Conservation (phyloP, 2,113 vertebrate species). For the Gnathonemus longibarbis region DNA sequence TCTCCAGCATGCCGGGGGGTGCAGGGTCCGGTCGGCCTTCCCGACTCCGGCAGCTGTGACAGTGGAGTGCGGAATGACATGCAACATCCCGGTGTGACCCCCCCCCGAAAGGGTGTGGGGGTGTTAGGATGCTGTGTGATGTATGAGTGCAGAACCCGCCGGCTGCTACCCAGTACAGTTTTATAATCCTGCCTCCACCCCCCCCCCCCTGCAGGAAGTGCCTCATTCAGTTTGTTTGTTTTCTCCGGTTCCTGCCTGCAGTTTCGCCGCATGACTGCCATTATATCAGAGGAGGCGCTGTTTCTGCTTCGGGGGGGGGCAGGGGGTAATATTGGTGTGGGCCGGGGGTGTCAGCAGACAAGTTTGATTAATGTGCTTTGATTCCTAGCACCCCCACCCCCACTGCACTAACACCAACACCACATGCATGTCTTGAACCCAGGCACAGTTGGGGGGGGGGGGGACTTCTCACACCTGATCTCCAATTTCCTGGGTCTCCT, state of each 20-base stretch:
- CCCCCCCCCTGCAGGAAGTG: not conserved
- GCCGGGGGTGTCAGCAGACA: not conserved
- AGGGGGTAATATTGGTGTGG: not conserved
- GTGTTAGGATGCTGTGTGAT: not conserved
- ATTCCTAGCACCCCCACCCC: not conserved
- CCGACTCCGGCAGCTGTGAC: not conserved
- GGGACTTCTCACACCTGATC: conserved; percentile 18
- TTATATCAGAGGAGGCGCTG: not conserved
- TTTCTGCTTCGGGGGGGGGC: not conserved
- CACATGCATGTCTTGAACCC: not conserved
- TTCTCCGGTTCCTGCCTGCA: not conserved
- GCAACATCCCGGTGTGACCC: not conserved
- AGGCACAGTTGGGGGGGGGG: not conserved
- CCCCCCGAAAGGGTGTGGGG: not conserved
- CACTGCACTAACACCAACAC: not conserved
- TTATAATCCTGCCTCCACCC: not conserved
- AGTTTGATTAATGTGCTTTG: conserved; percentile 19
- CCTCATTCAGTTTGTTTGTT: not conserved
- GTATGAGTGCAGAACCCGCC: not conserved
- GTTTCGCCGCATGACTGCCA: too few species aligned
- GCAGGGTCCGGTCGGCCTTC: not conserved
- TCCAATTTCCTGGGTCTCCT: not conserved
- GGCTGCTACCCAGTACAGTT: not conserved
- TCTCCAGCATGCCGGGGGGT: too few species aligned
- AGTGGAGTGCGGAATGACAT: not conserved